Percentiles rank a stretch among this genome's conserved stretches.
These are phyloP conservation scores for Eulemur rufifrons DNA, from an alignment of 2,113 vertebrate species.

Conservation along the genomic window DNA sequence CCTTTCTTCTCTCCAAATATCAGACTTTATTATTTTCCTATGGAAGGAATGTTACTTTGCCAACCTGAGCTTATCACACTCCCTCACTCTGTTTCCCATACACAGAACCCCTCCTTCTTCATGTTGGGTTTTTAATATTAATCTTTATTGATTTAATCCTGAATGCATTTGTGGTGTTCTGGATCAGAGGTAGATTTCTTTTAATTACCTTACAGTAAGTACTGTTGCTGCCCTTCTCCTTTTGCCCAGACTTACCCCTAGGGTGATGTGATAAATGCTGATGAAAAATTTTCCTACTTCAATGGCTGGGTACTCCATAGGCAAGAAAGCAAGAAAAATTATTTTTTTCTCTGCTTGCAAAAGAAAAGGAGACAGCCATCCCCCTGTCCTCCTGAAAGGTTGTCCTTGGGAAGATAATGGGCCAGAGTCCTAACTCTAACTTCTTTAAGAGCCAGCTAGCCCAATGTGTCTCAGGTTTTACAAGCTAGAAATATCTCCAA, in stretches of 20 bases:
- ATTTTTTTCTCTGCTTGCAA: neutral
- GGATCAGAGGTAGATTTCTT: neutral
- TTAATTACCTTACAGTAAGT: constrained; percentile 9
- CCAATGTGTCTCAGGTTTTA: neutral
- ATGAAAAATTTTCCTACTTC: neutral
- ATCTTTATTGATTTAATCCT: constrained; percentile 32
- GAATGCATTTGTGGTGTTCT: neutral
- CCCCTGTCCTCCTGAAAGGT: neutral
- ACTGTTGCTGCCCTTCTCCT: neutral
- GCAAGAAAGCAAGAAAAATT: neutral
- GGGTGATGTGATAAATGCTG: neutral
- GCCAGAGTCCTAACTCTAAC: neutral
- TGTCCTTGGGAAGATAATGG: neutral
- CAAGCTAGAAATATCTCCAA: neutral
- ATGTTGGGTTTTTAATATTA: neutral
- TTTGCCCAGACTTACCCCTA: neutral
- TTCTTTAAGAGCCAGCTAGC: neutral
- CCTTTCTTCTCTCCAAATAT: constrained; percentile 5
- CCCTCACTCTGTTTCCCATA: neutral
- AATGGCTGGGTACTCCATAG: neutral
- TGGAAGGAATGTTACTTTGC: neutral
- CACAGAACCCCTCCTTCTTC: neutral
- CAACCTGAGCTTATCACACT: neutral
- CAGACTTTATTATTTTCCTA: neutral
- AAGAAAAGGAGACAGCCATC: neutral